Evolutionary conservation across 2,797 vertebrate genomes (phyloP), one percentile per base, ranked within the genome.

Genomic region (Siniperca undulata): DNA sequence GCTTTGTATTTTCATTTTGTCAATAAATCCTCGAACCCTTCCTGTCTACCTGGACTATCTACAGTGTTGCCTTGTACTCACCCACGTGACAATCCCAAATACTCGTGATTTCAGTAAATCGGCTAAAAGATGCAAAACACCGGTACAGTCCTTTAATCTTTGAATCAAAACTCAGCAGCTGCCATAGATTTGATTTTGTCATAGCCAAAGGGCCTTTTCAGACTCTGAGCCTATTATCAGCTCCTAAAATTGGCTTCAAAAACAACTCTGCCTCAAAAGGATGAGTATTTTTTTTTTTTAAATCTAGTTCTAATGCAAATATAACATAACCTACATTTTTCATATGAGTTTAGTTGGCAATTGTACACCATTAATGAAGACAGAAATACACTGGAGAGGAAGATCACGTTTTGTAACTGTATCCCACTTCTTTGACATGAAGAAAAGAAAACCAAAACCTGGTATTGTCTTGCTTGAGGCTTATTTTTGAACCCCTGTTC

Each of bases 131-230:
- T 55, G 65, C 44, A 46, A 74, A 74, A 78, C 34, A 61, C 46
- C 36, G 16, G n/a, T 68, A 44, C 44, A 12, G 66, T 69, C 44
- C n/a, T 82, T 85, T 71, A 76, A 80, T 86, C 56, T 90, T 78
- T 78, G 3, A 76, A 80, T 76, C 74, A 82, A 53, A 82, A 76
- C 68, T 60, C 70, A 73, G 65, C 27, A 17, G 22, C 48, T 77
- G 50, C 24, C 52, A 52, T 60, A 17, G 71, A 66, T 82, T 69
- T 67, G 53, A 73, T 55, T 64, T 74, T 20, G 56, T 76, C 55
- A 70, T 22, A 55, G 40, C n/a, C 34, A 53, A 53, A 22, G 27
- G 19, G 24, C 13, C 55, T 78, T 67, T 76, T 77, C 19, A 70
- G 27, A 78, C 65, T 74, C 24, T 4, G 20, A 67, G 58, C 58